A percentile compares a stretch with the other conserved stretches of the same genome.
Evolutionary conservation across 2,888 invertebrate genomes (phyloP).

Genomic region (Rhaphigaster nebulosa): DNA sequence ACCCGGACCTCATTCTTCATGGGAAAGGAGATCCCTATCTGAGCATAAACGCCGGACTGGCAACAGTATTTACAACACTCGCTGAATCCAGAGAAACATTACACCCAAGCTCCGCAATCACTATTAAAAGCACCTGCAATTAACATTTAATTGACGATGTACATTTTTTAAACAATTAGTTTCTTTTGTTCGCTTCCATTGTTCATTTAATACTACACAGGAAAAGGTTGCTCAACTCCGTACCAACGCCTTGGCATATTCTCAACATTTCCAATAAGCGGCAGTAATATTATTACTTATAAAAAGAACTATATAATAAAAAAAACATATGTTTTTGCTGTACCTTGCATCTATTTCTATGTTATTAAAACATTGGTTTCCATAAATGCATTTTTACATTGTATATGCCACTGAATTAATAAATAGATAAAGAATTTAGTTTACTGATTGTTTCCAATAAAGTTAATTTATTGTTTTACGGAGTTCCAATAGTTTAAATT

Average conservation of each 20-base stretch:
- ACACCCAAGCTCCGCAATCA: conserved; percentile 15
- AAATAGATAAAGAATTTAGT: too few species aligned
- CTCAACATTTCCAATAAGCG: background rate
- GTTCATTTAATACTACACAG: conserved; percentile 6
- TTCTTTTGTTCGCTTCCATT: conserved; percentile 10
- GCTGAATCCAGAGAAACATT: background rate
- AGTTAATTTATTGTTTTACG: too few species aligned
- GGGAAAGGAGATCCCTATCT: conserved; percentile 19
- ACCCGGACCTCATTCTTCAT: background rate
- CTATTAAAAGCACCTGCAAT: conserved; percentile 6
- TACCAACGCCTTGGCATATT: background rate
- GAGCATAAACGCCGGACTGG: background rate
- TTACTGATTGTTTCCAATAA: too few species aligned
- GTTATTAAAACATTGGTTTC: too few species aligned
- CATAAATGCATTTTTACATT: too few species aligned
- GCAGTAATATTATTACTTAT: background rate
- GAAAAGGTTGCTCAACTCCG: background rate
- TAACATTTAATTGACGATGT: conserved; percentile 1
- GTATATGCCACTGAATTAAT: too few species aligned
- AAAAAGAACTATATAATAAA: background rate
- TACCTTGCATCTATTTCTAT: too few species aligned
- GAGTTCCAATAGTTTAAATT: too few species aligned
- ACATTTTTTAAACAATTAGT: conserved; percentile 2
- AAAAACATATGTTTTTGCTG: too few species aligned
- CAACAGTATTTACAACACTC: background rate